Evolutionary conservation across 2,113 vertebrate species (phyloP).

Genomic region (Pteruthius melanotis): DNA sequence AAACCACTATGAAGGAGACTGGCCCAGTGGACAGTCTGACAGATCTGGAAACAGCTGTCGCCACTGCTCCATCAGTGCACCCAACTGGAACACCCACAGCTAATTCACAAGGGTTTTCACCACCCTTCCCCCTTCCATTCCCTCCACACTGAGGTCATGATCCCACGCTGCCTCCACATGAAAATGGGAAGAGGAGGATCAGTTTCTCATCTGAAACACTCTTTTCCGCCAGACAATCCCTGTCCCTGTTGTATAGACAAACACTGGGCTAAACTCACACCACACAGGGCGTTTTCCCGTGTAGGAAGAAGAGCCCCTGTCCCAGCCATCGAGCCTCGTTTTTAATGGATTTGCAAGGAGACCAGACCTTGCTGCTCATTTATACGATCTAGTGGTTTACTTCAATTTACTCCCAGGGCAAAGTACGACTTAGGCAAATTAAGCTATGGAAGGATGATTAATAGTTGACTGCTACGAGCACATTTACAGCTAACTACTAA

Average conservation of each 20-base stretch:
- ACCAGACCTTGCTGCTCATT: background rate
- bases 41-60: background rate
- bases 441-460: background rate
- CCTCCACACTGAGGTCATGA: background rate
- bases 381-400: background rate
- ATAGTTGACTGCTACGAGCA: background rate
- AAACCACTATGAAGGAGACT: rapidly evolving
- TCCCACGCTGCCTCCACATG: background rate
- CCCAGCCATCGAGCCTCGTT: background rate
- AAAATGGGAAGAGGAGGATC: background rate
- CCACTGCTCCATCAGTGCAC: background rate
- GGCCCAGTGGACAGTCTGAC: background rate
- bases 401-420: background rate
- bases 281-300: background rate
- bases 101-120: background rate
- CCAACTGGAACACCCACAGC: background rate
- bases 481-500: background rate
- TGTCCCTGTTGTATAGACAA: background rate
- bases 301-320: background rate
- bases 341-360: background rate
- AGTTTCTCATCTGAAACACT: background rate
- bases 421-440: background rate
- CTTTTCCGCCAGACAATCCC: background rate
- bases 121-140: background rate
- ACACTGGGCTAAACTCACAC: background rate